Conservation (phyloP, 2,797 vertebrate genomes). For the Anguilla anguilla region DNA sequence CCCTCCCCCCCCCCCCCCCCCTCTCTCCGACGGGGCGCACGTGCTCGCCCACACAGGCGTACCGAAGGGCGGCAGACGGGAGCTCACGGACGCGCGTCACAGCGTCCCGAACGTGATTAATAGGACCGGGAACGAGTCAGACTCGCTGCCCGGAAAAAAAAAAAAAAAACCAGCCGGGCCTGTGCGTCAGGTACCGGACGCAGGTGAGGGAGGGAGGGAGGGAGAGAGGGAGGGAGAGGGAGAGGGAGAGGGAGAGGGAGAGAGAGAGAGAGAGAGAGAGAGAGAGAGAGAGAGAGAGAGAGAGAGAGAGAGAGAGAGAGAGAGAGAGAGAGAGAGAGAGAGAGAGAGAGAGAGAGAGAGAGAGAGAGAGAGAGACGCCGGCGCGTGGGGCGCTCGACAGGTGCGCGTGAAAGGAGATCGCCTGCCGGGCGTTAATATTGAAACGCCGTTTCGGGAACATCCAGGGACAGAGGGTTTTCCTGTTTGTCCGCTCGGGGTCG, state of each 20-base stretch:
- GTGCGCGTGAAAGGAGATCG: background rate
- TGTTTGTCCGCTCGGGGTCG: background rate
- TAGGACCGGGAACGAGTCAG: background rate
- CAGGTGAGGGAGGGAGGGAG: no score
- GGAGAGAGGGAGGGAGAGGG: no score
- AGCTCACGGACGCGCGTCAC: background rate
- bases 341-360: no score
- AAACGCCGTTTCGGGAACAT: background rate
- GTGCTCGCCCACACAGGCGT: background rate
- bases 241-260: no score
- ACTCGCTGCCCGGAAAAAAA: background rate
- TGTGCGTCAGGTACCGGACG: conserved; percentile 7
- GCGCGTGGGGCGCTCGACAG: background rate
- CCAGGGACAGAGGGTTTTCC: background rate
- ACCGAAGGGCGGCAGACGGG: background rate
- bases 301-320: no score
- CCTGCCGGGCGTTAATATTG: conserved; percentile 8
- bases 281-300: no score
- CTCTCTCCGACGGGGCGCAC: background rate
- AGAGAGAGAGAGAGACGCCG: no score
- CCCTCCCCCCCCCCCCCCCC: no score
- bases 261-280: no score
- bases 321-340: no score
- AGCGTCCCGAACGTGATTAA: background rate
- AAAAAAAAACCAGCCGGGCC: conserved; percentile 4